Conservation (phyloP, 2,113 vertebrate genomes). For the Puma concolor region DNA sequence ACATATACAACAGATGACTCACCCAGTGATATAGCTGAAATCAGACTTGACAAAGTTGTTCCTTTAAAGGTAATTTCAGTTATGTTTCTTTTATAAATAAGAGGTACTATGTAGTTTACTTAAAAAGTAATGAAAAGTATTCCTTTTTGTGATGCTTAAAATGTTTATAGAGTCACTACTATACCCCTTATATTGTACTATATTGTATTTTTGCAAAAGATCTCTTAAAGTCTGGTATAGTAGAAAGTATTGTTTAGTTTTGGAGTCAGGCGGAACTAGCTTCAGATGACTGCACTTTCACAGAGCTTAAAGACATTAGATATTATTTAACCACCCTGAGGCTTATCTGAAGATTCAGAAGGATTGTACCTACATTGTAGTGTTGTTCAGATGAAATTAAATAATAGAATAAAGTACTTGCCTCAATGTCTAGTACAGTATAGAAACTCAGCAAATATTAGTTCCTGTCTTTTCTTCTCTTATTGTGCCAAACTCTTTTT, state of each 20-base stretch:
- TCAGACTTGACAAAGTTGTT: slow-evolving; percentile 97
- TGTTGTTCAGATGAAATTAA: background rate
- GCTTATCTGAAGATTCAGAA: background rate
- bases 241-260: background rate
- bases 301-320: background rate
- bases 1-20: slow-evolving; percentile 99
- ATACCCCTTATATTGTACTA: background rate
- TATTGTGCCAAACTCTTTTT: background rate
- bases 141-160: background rate
- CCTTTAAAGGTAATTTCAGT: slow-evolving; percentile 93
- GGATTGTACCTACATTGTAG: background rate
- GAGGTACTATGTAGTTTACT: background rate
- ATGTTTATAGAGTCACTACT: background rate
- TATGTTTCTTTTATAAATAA: slow-evolving; percentile 43
- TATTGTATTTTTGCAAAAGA: background rate
- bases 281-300: background rate
- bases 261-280: background rate
- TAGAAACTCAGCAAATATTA: background rate
- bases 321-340: background rate
- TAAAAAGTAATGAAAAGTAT: slow-evolving; percentile 30
- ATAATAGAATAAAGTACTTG: background rate
- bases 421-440: background rate
- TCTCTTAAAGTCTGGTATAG: background rate
- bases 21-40: slow-evolving; percentile 97
- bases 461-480: background rate